Conservation (phyloP, 2,797 vertebrate species). For the Podargus strigoides region DNA sequence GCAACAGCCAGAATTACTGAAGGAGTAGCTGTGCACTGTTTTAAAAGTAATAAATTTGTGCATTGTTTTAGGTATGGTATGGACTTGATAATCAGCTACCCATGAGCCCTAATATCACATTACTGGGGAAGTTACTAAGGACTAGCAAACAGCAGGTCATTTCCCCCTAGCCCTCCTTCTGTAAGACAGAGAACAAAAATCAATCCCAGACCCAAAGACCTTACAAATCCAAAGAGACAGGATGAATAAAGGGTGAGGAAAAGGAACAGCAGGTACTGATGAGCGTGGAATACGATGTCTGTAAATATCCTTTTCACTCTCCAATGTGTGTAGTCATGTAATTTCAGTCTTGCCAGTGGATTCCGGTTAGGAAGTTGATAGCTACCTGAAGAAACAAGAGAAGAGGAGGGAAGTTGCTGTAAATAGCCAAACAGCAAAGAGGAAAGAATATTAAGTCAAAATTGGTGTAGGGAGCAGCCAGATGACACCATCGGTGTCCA, state of each 20-base stretch:
- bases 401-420: not conserved
- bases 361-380: not conserved
- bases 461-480: not conserved
- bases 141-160: not conserved
- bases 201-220: not conserved
- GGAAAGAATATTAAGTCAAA: not conserved
- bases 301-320: not conserved
- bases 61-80: not conserved
- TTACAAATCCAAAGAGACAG: not conserved
- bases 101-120: not conserved
- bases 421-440: not conserved
- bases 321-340: not conserved
- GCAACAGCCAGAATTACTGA: not conserved
- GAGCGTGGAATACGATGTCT: not conserved
- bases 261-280: not conserved
- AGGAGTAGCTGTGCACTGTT: not conserved
- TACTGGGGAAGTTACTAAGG: not conserved
- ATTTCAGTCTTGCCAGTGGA: not conserved
- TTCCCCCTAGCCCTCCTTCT: not conserved
- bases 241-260: not conserved
- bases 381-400: not conserved
- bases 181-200: not conserved
- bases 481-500: not conserved
- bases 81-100: not conserved
- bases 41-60: not conserved